Conservation (phyloP, 2,797 vertebrate genomes). For the Xyrichtys novacula region DNA sequence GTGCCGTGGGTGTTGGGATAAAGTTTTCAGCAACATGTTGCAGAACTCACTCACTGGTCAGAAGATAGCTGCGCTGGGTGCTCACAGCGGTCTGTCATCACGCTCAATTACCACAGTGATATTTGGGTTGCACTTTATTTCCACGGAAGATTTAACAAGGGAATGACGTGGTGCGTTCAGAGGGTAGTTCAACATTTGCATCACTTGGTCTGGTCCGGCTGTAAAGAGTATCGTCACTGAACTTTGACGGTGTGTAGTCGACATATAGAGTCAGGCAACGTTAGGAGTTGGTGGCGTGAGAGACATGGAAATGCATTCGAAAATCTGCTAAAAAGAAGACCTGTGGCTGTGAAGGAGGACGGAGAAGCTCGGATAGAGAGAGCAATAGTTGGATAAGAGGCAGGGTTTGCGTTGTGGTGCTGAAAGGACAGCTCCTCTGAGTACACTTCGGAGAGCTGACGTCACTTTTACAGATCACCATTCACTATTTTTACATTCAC, state of each 20-base stretch:
- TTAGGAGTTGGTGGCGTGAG: conserved; percentile 1
- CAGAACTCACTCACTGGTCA: conserved; percentile 15
- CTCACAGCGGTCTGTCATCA: conserved; percentile 1
- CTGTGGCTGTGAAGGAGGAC: not conserved
- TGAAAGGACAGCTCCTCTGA: conserved; percentile 80
- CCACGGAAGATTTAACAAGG: not conserved
- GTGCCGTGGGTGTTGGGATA: conserved; percentile 17
- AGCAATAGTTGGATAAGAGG: not conserved
- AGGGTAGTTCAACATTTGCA: not conserved
- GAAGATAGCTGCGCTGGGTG: conserved; percentile 1
- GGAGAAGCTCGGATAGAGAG: not conserved
- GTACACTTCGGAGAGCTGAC: conserved; percentile 8
- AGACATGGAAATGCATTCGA: not conserved
- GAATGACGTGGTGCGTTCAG: conserved; percentile 12
- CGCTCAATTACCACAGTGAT: not conserved
- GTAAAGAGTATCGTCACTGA: not conserved
- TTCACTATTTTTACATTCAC: not conserved
- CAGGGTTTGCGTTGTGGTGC: conserved; percentile 63
- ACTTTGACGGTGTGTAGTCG: conserved; percentile 48
- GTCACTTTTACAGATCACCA: not conserved
- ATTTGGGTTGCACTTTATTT: not conserved
- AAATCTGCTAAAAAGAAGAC: not conserved
- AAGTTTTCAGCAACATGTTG: conserved; percentile 80
- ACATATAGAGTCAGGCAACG: conserved; percentile 3
- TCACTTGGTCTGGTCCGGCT: not conserved